Base-by-base conservation (phyloP, 2,888 invertebrate genomes). In the Eristalis intricaria region DNA sequence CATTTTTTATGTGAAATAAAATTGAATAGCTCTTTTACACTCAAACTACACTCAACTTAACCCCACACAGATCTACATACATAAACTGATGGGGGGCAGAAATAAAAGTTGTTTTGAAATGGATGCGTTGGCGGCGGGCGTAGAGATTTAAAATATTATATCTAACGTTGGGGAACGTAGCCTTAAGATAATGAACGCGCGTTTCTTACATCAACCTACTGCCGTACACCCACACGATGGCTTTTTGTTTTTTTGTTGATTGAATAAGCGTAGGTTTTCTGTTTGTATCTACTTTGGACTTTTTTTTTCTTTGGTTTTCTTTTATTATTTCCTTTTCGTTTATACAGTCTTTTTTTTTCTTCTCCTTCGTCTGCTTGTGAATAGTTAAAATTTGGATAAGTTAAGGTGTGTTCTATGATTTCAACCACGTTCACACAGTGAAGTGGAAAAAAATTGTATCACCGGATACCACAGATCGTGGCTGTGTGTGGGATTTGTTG, bases 61-160 rank as follows among this genome's bases (percentile, higher is more conserved):
- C 50, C n/a, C 29, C 19, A 32, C 19, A 32, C 32, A 63, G 63
- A 63, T 32, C 32, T 4, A 50, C 50, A 50, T 11, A 50, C 50
- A 50, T 50, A 50, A 50, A 50, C 50, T 19, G 19, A 50, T 19
- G 50, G 19, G 50, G 19, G 19, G 50, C 19, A 50, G 3, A 50
- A 50, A 50, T 22, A 75, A 75, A 65, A 58, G 19, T 58, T 38
- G 29, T 58, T 68, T 22, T 26, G 43, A 66, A 29, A 64, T 26
- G 19, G 10, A 78, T 38, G 70, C 78, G 69, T 78, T 78, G 78
- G 70, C 69, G 78, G 60, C 22, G 50, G 50, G 50, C 50, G 50
- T 50, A 50, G 50, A 50, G 50, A 50, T 50, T 50, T 50, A 50
- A 50, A 50, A 50, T 50, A 50, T 50, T 50, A 50, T 50, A 50